Percentiles rank a stretch among this genome's conserved stretches.
Conservation (phyloP, 2,797 vertebrate genomes). For the Falco naumanni region DNA sequence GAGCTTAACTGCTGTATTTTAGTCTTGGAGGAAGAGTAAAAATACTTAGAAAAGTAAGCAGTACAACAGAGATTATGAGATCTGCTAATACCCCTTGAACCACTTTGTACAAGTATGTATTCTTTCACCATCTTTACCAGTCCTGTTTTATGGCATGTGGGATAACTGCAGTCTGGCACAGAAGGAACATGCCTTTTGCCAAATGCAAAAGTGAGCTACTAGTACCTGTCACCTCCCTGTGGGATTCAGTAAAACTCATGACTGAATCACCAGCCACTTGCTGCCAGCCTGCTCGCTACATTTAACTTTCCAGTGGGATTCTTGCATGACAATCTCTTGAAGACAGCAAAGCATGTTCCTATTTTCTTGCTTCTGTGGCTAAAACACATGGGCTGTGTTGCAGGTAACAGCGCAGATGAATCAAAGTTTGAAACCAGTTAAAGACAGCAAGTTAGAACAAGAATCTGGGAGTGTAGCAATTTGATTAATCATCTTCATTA, state of each 20-base stretch:
- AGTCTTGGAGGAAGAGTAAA: slow-evolving; percentile 8
- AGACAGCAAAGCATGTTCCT: background rate
- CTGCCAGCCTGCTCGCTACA: background rate
- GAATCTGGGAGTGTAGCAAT: slow-evolving; percentile 59
- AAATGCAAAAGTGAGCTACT: background rate
- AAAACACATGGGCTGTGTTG: background rate
- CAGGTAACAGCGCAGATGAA: slow-evolving; percentile 14
- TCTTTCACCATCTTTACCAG: background rate
- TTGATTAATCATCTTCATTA: slow-evolving; percentile 66
- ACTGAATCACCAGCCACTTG: background rate
- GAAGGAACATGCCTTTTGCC: background rate
- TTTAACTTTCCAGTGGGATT: background rate
- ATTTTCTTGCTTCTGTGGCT: background rate
- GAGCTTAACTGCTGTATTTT: slow-evolving; percentile 25
- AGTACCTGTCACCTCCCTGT: background rate
- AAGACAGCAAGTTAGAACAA: slow-evolving; percentile 44
- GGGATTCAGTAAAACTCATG: background rate
- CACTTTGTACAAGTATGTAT: background rate
- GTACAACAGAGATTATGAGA: background rate
- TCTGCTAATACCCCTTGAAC: background rate
- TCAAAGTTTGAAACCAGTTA: slow-evolving; percentile 29
- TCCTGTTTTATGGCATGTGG: background rate
- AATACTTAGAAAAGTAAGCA: slow-evolving; percentile 34
- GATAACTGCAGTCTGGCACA: slow-evolving; percentile 11
- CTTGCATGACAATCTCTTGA: background rate